A percentile compares a stretch with the other conserved stretches of the same genome.
phyloP scores from a whole-genome alignment of 64 coral and sea anemone species.

The Platygyra sinensis region DNA sequence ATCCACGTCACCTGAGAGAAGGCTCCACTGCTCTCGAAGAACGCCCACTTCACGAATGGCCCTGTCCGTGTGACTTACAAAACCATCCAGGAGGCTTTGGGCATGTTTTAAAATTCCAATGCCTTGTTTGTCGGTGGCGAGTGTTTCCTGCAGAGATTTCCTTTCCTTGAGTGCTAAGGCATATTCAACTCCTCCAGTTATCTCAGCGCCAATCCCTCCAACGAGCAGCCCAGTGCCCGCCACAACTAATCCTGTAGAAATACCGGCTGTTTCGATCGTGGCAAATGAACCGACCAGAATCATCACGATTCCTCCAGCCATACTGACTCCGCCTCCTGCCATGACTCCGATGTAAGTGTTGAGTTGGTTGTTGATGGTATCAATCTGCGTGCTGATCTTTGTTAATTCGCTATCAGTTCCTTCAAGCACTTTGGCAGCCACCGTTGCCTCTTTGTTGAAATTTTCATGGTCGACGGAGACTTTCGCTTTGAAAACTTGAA shows the following conservation, averaged over 20 bases:
- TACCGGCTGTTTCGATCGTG: slow-evolving; percentile 54
- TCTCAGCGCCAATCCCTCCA: slow-evolving; percentile 62
- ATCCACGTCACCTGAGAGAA: slow-evolving; percentile 63
- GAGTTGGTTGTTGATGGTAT: slow-evolving; percentile 30
- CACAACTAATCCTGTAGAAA: slow-evolving; percentile 64
- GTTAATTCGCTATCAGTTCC: slow-evolving; percentile 41
- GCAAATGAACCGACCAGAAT: slow-evolving; percentile 63
- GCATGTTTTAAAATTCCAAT: slow-evolving; percentile 71
- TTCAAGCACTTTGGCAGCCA: slow-evolving; percentile 39
- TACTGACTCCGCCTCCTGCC: slow-evolving; percentile 55
- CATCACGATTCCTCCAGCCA: slow-evolving; percentile 45
- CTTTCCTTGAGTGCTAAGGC: slow-evolving; percentile 33
- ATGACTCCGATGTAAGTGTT: slow-evolving; percentile 32
- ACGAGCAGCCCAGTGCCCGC: slow-evolving; percentile 45
- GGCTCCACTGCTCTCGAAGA: slow-evolving; percentile 58
- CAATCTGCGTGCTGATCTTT: slow-evolving; percentile 32
- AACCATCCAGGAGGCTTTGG: slow-evolving; percentile 68
- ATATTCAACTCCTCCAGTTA: slow-evolving; percentile 67
- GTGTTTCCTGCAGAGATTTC: slow-evolving; percentile 51
- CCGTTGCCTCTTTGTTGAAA: slow-evolving; percentile 41
- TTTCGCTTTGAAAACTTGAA: slow-evolving; percentile 35
- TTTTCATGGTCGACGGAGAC: slow-evolving; percentile 3
- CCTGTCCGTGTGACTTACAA: slow-evolving; percentile 51
- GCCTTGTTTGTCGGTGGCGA: slow-evolving; percentile 52
- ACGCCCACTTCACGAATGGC: slow-evolving; percentile 38